phyloP scores from a whole-genome alignment of 2,113 vertebrate genomes.

The Nematolebias whitei region DNA sequence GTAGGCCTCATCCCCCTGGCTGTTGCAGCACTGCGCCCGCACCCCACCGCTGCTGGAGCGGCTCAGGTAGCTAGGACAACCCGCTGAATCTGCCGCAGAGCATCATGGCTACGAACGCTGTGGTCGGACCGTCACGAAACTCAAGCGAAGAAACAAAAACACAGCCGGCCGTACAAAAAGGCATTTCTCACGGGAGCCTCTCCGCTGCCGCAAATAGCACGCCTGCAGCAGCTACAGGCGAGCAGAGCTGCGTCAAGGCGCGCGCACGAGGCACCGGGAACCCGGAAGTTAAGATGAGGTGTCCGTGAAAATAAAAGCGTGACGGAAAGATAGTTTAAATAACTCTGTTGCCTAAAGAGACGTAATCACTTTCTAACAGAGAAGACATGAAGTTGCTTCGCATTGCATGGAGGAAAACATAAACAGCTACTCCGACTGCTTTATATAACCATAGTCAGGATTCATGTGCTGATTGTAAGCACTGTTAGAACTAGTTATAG shows the following conservation, averaged over 20 bases:
- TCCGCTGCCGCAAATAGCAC: slow-evolving; percentile 82
- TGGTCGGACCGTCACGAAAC: slow-evolving; percentile 38
- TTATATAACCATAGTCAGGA: too few relatives aligned
- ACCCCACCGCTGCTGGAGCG: slow-evolving; percentile 65
- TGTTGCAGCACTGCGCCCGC: slow-evolving; percentile 75
- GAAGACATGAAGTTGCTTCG: too few relatives aligned
- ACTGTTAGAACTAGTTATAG: too few relatives aligned
- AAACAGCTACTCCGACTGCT: too few relatives aligned
- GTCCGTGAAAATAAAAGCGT: slow-evolving; percentile 37
- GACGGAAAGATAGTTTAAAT: too few relatives aligned
- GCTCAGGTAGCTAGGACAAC: slow-evolving; percentile 73
- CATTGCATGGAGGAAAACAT: too few relatives aligned
- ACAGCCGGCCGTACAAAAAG: slow-evolving; percentile 64
- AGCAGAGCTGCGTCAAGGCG: slow-evolving; percentile 55
- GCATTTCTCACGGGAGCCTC: slow-evolving; percentile 71
- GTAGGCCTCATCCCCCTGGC: slow-evolving; percentile 87
- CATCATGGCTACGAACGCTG: slow-evolving; percentile 75
- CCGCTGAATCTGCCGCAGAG: slow-evolving; percentile 59
- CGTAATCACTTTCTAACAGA: too few relatives aligned
- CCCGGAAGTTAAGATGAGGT: slow-evolving; percentile 9
- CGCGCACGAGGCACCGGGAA: background rate
- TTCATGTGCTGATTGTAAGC: too few relatives aligned
- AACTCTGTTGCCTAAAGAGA: too few relatives aligned
- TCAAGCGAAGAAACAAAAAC: slow-evolving; percentile 27
- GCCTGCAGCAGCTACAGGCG: slow-evolving; percentile 80